Percentiles rank a stretch among this genome's conserved stretches.
These are phyloP conservation scores for Lepeophtheirus nordmannii DNA, from an alignment of 2,888 invertebrate species.

Conservation along the genomic window DNA sequence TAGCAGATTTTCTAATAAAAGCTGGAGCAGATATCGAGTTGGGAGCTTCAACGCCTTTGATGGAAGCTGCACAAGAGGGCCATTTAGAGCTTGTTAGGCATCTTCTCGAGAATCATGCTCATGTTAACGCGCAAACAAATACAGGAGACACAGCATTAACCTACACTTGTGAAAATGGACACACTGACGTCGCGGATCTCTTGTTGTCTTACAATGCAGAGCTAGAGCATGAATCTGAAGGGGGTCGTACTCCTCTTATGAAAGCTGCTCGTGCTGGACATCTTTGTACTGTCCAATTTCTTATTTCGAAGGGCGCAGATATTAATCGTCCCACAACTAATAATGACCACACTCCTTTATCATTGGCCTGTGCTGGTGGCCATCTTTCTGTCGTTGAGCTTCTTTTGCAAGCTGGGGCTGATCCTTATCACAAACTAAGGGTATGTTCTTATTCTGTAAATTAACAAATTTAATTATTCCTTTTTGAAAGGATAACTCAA, in stretches of 20 bases:
- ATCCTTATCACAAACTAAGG: conserved; percentile 90
- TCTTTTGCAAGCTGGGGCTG: conserved; percentile 74
- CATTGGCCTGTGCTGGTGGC: conserved; percentile 89
- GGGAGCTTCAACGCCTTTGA: conserved; percentile 87
- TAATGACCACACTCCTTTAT: conserved; percentile 93
- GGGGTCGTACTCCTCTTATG: conserved; percentile 93
- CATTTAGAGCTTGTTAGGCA: conserved; percentile 82
- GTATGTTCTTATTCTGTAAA: conserved; percentile 33
- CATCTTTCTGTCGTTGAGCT: conserved; percentile 84
- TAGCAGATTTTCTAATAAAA: conserved; percentile 86
- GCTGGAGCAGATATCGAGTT: conserved; percentile 86
- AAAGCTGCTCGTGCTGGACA: conserved; percentile 95
- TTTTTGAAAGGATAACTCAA: conserved; percentile 68
- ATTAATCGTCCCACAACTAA: conserved; percentile 68
- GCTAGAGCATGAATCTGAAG: conserved; percentile 89
- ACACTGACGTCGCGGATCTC: conserved; percentile 87
- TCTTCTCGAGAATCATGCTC: conserved; percentile 64
- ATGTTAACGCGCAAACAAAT: conserved; percentile 83
- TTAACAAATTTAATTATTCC: background rate
- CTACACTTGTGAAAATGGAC: conserved; percentile 96
- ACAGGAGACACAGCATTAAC: conserved; percentile 90
- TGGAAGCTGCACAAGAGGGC: conserved; percentile 97
- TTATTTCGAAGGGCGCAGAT: conserved; percentile 70
- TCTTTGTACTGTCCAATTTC: conserved; percentile 84
- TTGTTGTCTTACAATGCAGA: conserved; percentile 77